Evolutionary conservation across 2,797 vertebrate species (phyloP), one percentile per base, ranked within the genome.

Genomic region (Phoebastria nigripes): DNA sequence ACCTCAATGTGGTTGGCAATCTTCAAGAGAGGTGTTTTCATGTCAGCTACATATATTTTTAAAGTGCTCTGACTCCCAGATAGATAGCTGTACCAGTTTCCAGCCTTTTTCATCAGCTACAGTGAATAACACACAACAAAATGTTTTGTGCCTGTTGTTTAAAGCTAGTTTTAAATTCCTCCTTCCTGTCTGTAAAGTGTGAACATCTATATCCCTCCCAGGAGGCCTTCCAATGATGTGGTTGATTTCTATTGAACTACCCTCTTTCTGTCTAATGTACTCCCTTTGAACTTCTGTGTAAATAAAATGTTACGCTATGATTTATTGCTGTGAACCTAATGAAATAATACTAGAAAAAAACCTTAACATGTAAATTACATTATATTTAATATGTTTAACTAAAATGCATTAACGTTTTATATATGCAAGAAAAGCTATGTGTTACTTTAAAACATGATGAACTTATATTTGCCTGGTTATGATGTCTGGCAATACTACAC

Each of bases 241-340:
- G 96, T 91, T 97, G 94, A 96, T 97, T 97, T 97, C 96, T 94
- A 90, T 95, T 87, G 80, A 98, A 95, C 97, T 96, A 96, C 94
- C 88, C 61, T 93, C 94, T 97, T 96, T 95, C 88, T 73, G 73
- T 67, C 92, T 96, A 96, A 97, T 89, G 87, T 87, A 97, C 96
- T 98, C 95, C 91, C 93, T 97, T 97, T 97, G 94, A 96, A 97
- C 95, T 97, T 96, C 82, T 55, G 59, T 95, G 94, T 97, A 96
- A 95, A 95, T 96, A 92, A 96, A 94, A 97, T 81, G 94, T 96
- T 97, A 96, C 31, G 69, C 92, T 87, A 84, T 95, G 95, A 92
- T 97, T 98, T 98, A 98, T 98, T 98, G 97, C 98, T 98, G 89
- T 97, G 97, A 98, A 97, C 96, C 88, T 92, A 97, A 94, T 94